These are phyloP conservation scores for Tipula helvola DNA, from an alignment of 2,888 invertebrate genomes.

Conservation along the genomic window DNA sequence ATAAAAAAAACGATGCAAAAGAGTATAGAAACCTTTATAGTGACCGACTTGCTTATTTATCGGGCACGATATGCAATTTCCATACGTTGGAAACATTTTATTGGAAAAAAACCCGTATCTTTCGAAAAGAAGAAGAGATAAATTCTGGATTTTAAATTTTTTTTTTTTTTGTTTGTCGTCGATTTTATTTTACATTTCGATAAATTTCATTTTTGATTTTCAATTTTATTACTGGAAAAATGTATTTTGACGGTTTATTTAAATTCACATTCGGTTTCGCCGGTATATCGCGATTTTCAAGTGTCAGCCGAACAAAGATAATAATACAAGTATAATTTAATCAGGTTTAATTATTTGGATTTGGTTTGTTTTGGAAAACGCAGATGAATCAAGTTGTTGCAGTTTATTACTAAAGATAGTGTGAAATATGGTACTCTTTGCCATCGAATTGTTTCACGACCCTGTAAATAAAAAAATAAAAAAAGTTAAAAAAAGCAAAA, in stretches of 20 bases:
- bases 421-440: neutral
- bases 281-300: neutral
- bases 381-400: neutral
- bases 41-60: constrained; percentile 4
- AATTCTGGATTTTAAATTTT: neutral
- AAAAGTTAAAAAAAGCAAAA: neutral
- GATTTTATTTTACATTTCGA: neutral
- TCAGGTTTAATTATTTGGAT: neutral
- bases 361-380: neutral
- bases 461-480: neutral
- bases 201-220: neutral
- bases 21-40: neutral
- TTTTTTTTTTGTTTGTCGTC: neutral
- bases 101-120: neutral
- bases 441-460: neutral
- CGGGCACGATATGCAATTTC: constrained; percentile 4
- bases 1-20: neutral
- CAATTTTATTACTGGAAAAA: neutral
- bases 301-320: neutral
- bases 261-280: neutral
- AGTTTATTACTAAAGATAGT: too few relatives aligned
- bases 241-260: neutral
- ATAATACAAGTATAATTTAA: neutral
- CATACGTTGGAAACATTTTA: neutral
- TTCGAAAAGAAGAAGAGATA: neutral